Percentiles rank a stretch among this genome's conserved stretches.
These are phyloP conservation scores for Gopherus flavomarginatus DNA, from an alignment of 2,113 vertebrate genomes.

Conservation along the genomic window DNA sequence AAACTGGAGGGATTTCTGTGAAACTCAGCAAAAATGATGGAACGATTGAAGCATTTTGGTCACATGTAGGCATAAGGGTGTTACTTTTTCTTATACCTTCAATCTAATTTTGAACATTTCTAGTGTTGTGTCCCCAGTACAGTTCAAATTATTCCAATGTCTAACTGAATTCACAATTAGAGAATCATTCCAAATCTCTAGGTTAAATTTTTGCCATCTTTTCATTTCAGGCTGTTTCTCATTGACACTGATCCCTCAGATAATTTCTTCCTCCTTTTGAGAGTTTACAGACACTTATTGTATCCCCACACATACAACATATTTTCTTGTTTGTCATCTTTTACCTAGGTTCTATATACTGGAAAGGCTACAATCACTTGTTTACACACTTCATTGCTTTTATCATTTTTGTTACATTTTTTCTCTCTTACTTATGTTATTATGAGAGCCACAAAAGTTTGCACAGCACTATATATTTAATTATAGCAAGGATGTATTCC, in stretches of 20 bases:
- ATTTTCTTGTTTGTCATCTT: not conserved
- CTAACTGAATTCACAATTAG: not conserved
- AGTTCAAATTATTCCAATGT: not conserved
- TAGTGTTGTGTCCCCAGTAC: not conserved
- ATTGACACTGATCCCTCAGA: not conserved
- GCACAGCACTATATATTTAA: not conserved
- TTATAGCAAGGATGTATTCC: not conserved
- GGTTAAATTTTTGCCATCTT: rapidly evolving
- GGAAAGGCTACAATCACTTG: rapidly evolving
- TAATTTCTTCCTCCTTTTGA: not conserved
- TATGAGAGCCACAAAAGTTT: not conserved
- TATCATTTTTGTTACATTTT: not conserved
- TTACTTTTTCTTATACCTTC: not conserved
- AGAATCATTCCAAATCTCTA: not conserved
- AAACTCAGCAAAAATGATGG: not conserved
- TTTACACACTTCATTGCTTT: not conserved
- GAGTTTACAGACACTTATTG: not conserved
- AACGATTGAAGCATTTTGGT: rapidly evolving
- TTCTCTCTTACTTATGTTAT: not conserved
- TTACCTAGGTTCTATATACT: not conserved
- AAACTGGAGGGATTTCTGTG: not conserved
- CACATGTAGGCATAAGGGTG: too few species aligned
- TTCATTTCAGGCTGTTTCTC: not conserved
- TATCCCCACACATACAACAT: not conserved
- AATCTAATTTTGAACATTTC: not conserved